Evolutionary conservation across 1,140 invertebrate species (phyloP), one percentile per base, ranked within the genome.

Genomic region (Euura saliciscinereae): DNA sequence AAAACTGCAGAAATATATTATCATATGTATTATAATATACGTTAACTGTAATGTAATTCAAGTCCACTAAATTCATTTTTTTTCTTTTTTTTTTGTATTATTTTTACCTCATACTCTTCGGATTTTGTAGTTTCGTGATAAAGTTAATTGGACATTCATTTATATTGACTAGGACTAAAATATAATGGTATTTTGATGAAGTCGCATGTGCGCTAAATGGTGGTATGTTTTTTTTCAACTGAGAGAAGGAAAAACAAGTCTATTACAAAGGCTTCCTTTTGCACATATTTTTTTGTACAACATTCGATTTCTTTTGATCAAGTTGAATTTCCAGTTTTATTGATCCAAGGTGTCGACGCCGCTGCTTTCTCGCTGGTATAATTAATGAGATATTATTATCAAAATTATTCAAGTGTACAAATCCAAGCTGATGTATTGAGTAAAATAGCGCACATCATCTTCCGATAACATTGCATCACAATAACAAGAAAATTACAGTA

Each of bases 401-500:
- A 11, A 59, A 59, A 6, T n/a, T 4, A 59, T 59, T 59, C 51
- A 59, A 59, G 51, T 59, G 51, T 59, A 59, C 6, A 59, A 59
- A 59, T 59, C 51, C 51, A 59, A 59, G 51, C 51, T 59, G 51
- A 59, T n/a, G 51, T 59, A 59, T n/a, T 59, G 51, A 59, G 51
- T 59, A 59, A 59, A 59, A 59, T 59, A 59, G 11, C 46, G 46
- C 46, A 11, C 46, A 51, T 51, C 46, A 51, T 51, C 6, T 7
- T 51, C 46, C 46, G 46, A 51, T 51, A 51, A 51, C 46, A 51
- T 11, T 6, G 11, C 46, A 51, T 51, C 11, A 7, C 6, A 6
- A 51, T 51, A 51, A 11, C 46, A 51, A n/a, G 5, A 59, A 59
- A 59, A 59, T 59, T 8, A 59, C 13, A 59, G 8, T 11, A n/a